Conservation (phyloP, 2,113 vertebrate species). For the Microcebus griseorufus region DNA sequence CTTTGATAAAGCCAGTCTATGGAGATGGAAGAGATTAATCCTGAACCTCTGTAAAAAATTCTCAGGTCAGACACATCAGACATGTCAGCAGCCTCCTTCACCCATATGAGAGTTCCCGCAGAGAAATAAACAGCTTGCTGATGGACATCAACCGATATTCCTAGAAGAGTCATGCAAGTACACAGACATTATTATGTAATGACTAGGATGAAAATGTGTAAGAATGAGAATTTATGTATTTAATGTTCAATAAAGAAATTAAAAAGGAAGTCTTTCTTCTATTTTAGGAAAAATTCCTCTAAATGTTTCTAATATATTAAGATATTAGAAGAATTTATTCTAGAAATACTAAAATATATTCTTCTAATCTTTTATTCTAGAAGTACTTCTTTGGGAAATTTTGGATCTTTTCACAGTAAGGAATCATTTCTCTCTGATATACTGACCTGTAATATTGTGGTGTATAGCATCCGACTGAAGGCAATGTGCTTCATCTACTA, state of each 20-base stretch:
- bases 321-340: background rate
- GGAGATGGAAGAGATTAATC: conserved; percentile 84
- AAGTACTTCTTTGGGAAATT: background rate
- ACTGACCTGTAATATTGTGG: conserved; percentile 85
- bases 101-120: conserved; percentile 85
- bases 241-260: background rate
- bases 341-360: background rate
- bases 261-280: background rate
- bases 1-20: conserved; percentile 87
- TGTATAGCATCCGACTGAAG: conserved; percentile 66
- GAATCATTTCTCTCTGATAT: background rate
- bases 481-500: conserved; percentile 83
- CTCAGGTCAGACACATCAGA: conserved; percentile 81
- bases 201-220: background rate
- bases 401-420: background rate
- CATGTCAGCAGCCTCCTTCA: conserved; percentile 82
- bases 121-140: conserved; percentile 86
- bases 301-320: background rate
- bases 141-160: conserved; percentile 83
- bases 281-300: background rate
- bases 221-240: background rate
- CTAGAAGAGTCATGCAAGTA: conserved; percentile 68
- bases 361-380: background rate
- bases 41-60: conserved; percentile 81
- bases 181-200: background rate